phyloP scores from a whole-genome alignment of 2,797 vertebrate species.

The Gadopsis marmoratus region DNA sequence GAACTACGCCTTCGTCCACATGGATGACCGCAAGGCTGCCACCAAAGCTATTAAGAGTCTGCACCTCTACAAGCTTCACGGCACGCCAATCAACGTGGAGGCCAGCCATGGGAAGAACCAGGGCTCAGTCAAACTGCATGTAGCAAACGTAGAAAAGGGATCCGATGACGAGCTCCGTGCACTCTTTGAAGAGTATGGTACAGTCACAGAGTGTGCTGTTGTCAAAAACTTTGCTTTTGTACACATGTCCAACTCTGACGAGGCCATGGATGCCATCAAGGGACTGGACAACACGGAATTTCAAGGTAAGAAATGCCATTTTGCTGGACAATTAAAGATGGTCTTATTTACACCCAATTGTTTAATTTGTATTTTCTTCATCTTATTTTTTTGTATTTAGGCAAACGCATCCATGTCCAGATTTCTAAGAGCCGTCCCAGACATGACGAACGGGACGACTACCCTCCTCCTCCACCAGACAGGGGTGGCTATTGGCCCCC shows the following conservation, averaged over 20 bases:
- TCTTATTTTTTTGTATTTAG: constrained; percentile 67
- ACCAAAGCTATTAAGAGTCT: constrained; percentile 86
- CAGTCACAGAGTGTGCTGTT: constrained; percentile 83
- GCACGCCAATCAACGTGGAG: constrained; percentile 86
- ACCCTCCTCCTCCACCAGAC: constrained; percentile 81
- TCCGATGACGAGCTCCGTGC: constrained; percentile 80
- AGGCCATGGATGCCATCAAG: constrained; percentile 87
- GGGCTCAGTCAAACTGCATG: constrained; percentile 85
- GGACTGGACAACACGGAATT: constrained; percentile 85
- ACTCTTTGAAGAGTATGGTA: constrained; percentile 86
- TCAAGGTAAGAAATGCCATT: constrained; percentile 68
- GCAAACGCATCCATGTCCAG: constrained; percentile 95
- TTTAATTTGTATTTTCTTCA: neutral
- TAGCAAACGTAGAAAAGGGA: constrained; percentile 88
- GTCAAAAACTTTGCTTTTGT: constrained; percentile 88
- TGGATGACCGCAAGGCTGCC: constrained; percentile 87
- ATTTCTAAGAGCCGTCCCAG: constrained; percentile 94
- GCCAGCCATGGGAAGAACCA: constrained; percentile 86
- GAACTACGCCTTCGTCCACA: constrained; percentile 88
- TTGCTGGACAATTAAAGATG: accelerated
- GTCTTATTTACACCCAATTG: neutral
- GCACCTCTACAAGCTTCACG: constrained; percentile 85
- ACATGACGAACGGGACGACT: constrained; percentile 88
- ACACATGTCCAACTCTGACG: constrained; percentile 86
- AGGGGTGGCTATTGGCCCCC: constrained; percentile 84